phyloP scores from a whole-genome alignment of 2,797 vertebrate species.

The Esox masquinongy region DNA sequence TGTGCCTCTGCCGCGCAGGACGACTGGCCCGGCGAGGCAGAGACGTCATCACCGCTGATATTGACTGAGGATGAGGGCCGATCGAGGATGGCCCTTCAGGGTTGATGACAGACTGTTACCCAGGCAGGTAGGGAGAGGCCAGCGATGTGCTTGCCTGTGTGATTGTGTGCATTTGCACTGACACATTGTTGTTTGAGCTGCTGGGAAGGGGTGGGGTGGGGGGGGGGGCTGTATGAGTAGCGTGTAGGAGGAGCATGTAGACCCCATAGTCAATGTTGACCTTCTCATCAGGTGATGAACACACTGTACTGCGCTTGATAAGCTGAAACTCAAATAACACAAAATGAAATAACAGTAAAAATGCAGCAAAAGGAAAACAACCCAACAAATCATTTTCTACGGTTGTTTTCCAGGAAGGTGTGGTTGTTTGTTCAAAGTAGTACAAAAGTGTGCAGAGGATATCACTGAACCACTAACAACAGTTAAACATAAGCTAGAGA shows the following conservation, averaged over 20 bases:
- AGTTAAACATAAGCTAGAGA: too few species aligned
- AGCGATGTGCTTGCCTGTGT: slow-evolving; percentile 6
- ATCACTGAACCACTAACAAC: slow-evolving; percentile 9
- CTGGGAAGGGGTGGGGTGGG: not conserved
- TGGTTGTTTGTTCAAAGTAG: slow-evolving; percentile 20
- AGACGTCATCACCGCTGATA: slow-evolving; percentile 30
- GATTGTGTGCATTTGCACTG: not conserved
- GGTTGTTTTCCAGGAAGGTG: not conserved
- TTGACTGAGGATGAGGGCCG: slow-evolving; percentile 33
- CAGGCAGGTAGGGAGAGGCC: slow-evolving; percentile 8
- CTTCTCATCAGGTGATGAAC: not conserved
- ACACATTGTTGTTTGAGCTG: not conserved
- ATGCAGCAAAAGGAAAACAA: too few species aligned
- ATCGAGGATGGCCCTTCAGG: slow-evolving; percentile 26
- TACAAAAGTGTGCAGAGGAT: slow-evolving; percentile 25
- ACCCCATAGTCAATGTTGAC: not conserved
- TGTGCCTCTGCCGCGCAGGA: too few species aligned
- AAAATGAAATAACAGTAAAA: too few species aligned
- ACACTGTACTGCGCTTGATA: not conserved
- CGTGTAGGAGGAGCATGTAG: not conserved
- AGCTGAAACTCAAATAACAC: not conserved
- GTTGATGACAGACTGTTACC: slow-evolving; percentile 14
- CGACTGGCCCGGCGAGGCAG: slow-evolving; percentile 15
- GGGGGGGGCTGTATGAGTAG: not conserved
- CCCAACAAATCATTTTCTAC: not conserved